Evolutionary conservation across 2,113 vertebrate species (phyloP).

Genomic region (Jacana jacana): DNA sequence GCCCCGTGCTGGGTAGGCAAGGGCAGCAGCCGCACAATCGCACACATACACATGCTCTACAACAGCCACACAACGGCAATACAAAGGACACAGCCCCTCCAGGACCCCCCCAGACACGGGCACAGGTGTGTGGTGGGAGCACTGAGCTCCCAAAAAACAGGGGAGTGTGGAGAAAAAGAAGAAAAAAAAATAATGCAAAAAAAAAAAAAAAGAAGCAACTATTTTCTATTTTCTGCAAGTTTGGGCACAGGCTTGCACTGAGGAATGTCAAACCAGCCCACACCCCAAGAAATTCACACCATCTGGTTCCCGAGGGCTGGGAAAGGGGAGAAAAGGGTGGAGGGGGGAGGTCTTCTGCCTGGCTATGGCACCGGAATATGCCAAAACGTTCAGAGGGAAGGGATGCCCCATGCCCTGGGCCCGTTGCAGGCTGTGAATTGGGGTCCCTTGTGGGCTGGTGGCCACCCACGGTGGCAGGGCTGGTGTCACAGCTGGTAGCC

Average conservation of each 20-base stretch:
- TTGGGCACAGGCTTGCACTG: conserved; percentile 24
- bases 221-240: conserved; percentile 58
- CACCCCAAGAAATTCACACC: conserved; percentile 33
- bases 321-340: conserved; percentile 30
- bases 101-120: background rate
- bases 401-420: rapidly evolving
- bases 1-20: background rate
- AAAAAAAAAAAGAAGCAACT: background rate
- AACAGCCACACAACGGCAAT: background rate
- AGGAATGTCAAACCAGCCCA: conserved; percentile 56
- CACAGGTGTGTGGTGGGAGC: rapidly evolving
- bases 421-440: rapidly evolving
- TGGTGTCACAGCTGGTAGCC: rapidly evolving
- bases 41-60: background rate
- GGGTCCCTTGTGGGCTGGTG: rapidly evolving
- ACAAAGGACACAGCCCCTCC: background rate
- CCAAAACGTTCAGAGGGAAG: rapidly evolving
- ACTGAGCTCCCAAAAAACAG: background rate
- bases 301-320: conserved; percentile 28
- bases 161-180: background rate
- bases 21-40: rapidly evolving
- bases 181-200: background rate
- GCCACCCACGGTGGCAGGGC: rapidly evolving
- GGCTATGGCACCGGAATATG: background rate
- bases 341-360: background rate